Conservation (phyloP, 2,113 vertebrate genomes). For the Terrapene triunguis region DNA sequence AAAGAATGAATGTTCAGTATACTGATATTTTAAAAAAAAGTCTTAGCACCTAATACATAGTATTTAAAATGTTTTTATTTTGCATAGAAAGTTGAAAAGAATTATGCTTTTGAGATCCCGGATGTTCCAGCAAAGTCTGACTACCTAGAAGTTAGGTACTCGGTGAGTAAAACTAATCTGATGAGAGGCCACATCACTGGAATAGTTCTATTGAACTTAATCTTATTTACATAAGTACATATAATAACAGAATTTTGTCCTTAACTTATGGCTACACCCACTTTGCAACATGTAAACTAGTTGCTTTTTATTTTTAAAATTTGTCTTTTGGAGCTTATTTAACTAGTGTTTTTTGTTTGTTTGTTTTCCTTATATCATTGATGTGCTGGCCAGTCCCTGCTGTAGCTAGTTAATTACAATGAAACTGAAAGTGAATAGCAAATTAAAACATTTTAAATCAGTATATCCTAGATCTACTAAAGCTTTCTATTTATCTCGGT, state of each 20-base stretch:
- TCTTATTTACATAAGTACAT: neutral
- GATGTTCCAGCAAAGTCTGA: constrained; percentile 93
- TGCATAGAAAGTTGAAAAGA: constrained; percentile 92
- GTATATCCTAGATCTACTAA: neutral
- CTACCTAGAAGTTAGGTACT: constrained; percentile 96
- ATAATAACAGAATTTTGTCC: neutral
- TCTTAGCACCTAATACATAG: neutral
- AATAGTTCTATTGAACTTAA: neutral
- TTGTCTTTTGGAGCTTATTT: neutral
- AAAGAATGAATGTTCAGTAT: neutral
- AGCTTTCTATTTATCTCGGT: neutral
- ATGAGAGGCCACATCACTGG: neutral
- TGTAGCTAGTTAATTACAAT: neutral
- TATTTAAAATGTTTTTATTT: constrained; percentile 50
- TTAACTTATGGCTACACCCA: neutral
- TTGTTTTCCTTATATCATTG: neutral
- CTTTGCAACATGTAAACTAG: neutral
- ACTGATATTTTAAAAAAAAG: neutral
- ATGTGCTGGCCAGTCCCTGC: neutral
- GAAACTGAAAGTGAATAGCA: neutral
- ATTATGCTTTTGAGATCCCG: constrained; percentile 96
- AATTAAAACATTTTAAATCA: neutral
- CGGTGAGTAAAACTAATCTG: constrained; percentile 84
- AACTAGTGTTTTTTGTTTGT: too few relatives aligned
- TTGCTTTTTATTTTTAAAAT: neutral